A percentile compares a stretch with the other conserved stretches of the same genome.
Conservation (phyloP, 2,797 vertebrate species). For the Heterohyrax brucei region DNA sequence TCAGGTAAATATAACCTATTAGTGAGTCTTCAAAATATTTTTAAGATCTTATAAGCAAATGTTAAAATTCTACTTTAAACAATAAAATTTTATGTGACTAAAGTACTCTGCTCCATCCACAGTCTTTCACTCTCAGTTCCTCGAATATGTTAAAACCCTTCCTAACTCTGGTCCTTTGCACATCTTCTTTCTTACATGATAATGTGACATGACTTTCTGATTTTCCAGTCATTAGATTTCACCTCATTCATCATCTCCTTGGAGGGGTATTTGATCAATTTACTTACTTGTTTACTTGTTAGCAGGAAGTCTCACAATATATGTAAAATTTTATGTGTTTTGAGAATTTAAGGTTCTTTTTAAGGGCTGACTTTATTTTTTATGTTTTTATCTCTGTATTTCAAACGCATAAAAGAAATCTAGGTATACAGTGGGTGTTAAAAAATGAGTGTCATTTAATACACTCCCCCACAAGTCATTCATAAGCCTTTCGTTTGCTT, state of each 20-base stretch:
- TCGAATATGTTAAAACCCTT: background rate
- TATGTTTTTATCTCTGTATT: background rate
- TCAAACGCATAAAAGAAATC: background rate
- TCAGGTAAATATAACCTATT: background rate
- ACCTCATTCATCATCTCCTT: background rate
- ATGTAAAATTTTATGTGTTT: background rate
- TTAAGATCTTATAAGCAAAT: background rate
- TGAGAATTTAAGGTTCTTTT: background rate
- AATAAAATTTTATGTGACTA: background rate
- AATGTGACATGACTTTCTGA: background rate
- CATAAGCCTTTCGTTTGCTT: background rate
- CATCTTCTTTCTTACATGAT: too few species aligned
- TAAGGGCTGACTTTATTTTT: background rate
- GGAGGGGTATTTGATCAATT: background rate
- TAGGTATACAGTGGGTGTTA: background rate
- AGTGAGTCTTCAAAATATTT: background rate
- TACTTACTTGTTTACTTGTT: background rate
- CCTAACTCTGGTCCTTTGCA: background rate
- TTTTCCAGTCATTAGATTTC: background rate
- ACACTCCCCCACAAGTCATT: background rate
- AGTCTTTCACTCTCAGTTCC: background rate
- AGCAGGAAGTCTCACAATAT: conserved; percentile 7
- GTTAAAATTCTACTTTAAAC: background rate
- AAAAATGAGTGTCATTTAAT: background rate
- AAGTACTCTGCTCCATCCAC: background rate